Percentiles rank a stretch among this genome's conserved stretches.
These are phyloP conservation scores for Aleiodes alternator DNA, from an alignment of 2,888 invertebrate species.

Conservation along the genomic window DNA sequence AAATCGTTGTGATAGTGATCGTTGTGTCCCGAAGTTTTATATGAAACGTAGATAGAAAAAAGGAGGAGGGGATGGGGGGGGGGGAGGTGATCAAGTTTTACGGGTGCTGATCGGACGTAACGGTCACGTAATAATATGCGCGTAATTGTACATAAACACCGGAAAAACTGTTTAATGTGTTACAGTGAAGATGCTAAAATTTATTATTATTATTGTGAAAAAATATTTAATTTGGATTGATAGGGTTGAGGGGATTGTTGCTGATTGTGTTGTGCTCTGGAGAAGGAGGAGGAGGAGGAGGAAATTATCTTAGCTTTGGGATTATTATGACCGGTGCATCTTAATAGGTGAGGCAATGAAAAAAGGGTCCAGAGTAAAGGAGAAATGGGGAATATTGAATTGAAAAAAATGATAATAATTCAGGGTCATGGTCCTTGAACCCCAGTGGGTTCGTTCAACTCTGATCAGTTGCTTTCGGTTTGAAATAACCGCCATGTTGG, in stretches of 20 bases:
- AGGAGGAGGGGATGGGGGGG: too few species aligned
- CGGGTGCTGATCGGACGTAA: conserved; percentile 46
- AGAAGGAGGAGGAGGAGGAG: conserved; percentile 46
- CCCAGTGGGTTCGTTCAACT: conserved; percentile 50
- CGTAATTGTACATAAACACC: conserved; percentile 40
- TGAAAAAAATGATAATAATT: conserved; percentile 22
- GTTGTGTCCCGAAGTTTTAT: conserved; percentile 10
- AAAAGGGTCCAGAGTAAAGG: conserved; percentile 20
- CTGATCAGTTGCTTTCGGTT: conserved; percentile 42
- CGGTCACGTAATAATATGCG: conserved; percentile 48
- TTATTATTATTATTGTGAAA: conserved; percentile 8
- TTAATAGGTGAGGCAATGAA: conserved; percentile 9
- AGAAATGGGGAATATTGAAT: conserved; percentile 6
- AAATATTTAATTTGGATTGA: conserved; percentile 34
- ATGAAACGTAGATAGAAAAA: neutral
- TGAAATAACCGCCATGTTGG: conserved; percentile 56
- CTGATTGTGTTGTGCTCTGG: conserved; percentile 51
- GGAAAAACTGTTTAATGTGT: conserved; percentile 37
- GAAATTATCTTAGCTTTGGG: conserved; percentile 21
- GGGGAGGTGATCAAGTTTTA: conserved; percentile 13
- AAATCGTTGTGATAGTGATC: conserved; percentile 46
- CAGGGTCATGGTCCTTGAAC: conserved; percentile 63
- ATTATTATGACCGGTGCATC: conserved; percentile 11
- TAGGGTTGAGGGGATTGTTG: neutral
- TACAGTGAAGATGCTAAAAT: conserved; percentile 33